Conservation (phyloP, 2,797 vertebrate genomes). For the Pangasius djambal region DNA sequence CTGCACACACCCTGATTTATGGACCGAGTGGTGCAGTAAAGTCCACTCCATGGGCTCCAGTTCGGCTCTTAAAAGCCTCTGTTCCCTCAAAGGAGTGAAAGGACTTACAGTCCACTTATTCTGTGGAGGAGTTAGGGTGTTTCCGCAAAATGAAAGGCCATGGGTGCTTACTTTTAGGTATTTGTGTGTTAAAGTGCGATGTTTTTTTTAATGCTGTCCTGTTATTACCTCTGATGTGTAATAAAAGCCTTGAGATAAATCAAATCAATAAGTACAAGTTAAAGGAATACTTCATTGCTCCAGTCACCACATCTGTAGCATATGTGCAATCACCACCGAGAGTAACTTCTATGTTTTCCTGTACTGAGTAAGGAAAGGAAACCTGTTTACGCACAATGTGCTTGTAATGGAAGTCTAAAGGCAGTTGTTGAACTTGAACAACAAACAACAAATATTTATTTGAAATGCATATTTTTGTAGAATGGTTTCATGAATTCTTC, state of each 20-base stretch:
- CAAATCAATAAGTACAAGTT: neutral
- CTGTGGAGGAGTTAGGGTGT: slow-evolving; percentile 32
- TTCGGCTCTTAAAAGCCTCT: slow-evolving; percentile 11
- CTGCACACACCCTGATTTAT: slow-evolving; percentile 37
- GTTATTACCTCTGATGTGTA: neutral
- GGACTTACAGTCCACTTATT: slow-evolving; percentile 17
- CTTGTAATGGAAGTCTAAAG: neutral
- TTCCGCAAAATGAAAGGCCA: neutral
- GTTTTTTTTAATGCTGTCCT: slow-evolving; percentile 9
- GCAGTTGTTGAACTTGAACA: neutral
- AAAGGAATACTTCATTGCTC: neutral
- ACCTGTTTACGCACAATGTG: neutral
- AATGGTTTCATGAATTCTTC: neutral
- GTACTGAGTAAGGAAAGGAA: neutral
- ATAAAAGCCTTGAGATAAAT: neutral
- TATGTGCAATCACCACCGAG: neutral
- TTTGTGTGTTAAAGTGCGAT: neutral
- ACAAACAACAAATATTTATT: neutral
- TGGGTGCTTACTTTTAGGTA: neutral
- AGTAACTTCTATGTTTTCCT: neutral
- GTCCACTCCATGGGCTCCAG: slow-evolving; percentile 21
- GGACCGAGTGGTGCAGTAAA: slow-evolving; percentile 23
- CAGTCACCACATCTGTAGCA: neutral
- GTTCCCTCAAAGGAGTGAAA: neutral
- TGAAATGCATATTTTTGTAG: neutral